Base-by-base conservation (phyloP, 2,888 invertebrate genomes). In the Drosophila anceps region DNA sequence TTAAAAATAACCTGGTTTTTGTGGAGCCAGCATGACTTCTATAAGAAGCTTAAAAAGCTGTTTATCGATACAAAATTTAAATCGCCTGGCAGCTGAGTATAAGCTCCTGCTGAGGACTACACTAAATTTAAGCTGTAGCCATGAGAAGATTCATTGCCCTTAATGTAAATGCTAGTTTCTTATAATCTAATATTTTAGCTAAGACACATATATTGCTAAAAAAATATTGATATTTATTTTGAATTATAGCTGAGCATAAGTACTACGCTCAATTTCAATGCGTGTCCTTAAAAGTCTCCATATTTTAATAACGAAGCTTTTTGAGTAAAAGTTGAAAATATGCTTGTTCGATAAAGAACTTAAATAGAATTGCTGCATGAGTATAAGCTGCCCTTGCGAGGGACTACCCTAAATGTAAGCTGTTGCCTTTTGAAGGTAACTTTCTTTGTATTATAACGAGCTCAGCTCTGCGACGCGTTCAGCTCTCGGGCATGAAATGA, bases 401-500 rank as follows among this genome's bases (percentile, higher is more conserved):
- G 65, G 61, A 62, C 50, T 69, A 61, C 29, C 48, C 33, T 44
- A 50, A 67, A 48, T 58, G 50, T 6, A n/a, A 48, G 10, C 18
- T 24, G 12, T 7, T 43, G 39, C 24, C 53, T 63, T 66, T 37
- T 39, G 58, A 54, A 71, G 58, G 64, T 59, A 62, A 68, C 57
- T 54, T 79, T 63, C 44, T 46, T 72, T 53, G 20, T 44, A 43
- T 41, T 67, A 44, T 70, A 74, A 70, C 75, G 60, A 74, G 66
- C 76, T 79, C 76, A 64, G 60, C 79, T 62, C 63, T 41, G 62
- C 59, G 37, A 60, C 55, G 63, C 46, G 39, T 44, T 27, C 43
- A 44, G 75, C 79, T 77, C 58, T 75, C 50, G 67, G 69, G 68
- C 81, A 76, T 81, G 67, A 79, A 79, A 80, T 79, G 81, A 76